These are phyloP conservation scores for Aspidiotus destructor DNA, from an alignment of 2,888 invertebrate species.

Conservation along the genomic window DNA sequence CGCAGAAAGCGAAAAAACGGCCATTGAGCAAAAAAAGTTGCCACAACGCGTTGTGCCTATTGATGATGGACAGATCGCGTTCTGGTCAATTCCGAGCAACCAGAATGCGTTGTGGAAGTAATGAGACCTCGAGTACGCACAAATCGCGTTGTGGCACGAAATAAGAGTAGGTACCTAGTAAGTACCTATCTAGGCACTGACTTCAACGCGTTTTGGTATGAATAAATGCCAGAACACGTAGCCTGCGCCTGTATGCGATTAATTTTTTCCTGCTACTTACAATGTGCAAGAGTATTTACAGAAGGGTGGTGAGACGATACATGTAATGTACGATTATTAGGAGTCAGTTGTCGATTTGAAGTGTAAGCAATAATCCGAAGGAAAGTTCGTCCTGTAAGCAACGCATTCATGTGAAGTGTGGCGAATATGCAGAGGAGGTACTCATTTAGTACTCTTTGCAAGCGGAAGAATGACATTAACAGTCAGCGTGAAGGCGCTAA, in stretches of 20 bases:
- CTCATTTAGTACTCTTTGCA: conserved; percentile 5
- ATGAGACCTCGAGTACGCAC: neutral
- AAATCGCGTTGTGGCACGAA: neutral
- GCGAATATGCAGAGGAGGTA: conserved; percentile 4
- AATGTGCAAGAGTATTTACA: too few relatives aligned
- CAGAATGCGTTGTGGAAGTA: too few relatives aligned
- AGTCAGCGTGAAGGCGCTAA: neutral
- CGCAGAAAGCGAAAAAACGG: too few relatives aligned
- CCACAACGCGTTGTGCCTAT: too few relatives aligned
- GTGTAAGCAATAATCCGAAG: neutral
- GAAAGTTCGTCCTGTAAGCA: neutral
- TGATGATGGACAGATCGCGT: too few relatives aligned
- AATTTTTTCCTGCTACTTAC: neutral
- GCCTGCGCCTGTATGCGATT: neutral
- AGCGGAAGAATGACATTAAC: conserved; percentile 9
- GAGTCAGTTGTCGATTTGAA: too few relatives aligned
- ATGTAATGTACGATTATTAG: too few relatives aligned
- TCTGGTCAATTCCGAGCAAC: too few relatives aligned
- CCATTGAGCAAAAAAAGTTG: neutral
- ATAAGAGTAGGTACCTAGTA: too few relatives aligned
- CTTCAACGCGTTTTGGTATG: neutral
- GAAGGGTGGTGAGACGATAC: too few relatives aligned
- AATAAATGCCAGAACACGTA: neutral
- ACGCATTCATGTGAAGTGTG: neutral
- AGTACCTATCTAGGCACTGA: neutral